Base-by-base conservation (phyloP, 2,797 vertebrate species). In the Podarcis lilfordi region DNA sequence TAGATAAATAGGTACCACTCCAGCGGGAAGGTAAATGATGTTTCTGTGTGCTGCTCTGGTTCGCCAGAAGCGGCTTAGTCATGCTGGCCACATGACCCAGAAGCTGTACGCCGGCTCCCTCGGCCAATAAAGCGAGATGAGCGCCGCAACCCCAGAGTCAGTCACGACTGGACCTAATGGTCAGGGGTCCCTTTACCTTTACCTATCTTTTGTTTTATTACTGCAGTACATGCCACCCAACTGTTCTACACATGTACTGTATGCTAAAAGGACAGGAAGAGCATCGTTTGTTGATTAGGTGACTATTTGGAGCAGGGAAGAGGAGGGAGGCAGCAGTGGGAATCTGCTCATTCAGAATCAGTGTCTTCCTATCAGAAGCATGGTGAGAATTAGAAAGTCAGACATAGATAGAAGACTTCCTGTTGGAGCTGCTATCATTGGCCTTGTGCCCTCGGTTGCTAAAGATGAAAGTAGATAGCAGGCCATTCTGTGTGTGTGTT, bases 311-410 rank as follows among this genome's bases (percentile, higher is more conserved):
- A 25, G 29, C 5, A 87, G 90, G 3, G 19, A n/a, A 9, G 45
- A 45, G 25, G 86, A 86, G 79, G 27, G 29, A 71, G 87, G 69
- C 10, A 37, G 40, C 29, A 21, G 66, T 8, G 27, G 80, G 0
- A 50, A 68, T 17, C 75, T 66, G 66, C 10, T 37, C n/a, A 5
- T 59, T 87, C 66, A 90, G 80, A 75, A 89, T 23, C 66, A 80
- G 88, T 32, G 43, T 84, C 74, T 21, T 17, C 86, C 77, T 0
- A 1, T 90, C 84, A 89, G 86, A 64, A 85, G 86, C 45, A 89
- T 25, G 35, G 43, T 80, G 37, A 75, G 88, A 94, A 87, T 83
- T 59, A 89, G 3, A 37, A 66, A 88, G 32, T 45, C 45, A 86
- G 69, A 61, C 19, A 85, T 68, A 86, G 66, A 94, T n/a, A 82